Base-by-base conservation (phyloP, 1,140 invertebrate species). In the Tachypleus tridentatus region DNA sequence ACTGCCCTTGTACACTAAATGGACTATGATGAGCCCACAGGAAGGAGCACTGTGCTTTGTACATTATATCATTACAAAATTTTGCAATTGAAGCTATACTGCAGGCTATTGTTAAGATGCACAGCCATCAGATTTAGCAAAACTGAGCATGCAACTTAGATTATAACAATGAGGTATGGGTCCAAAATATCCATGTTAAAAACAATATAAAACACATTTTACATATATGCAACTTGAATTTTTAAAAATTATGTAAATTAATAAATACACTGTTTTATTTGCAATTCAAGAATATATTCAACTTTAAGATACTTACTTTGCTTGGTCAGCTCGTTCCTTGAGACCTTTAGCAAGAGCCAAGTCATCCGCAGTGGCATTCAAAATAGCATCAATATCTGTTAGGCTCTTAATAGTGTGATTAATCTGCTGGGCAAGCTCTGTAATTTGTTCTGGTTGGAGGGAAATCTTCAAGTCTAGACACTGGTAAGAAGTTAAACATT, bases 371-470 rank as follows among this genome's bases (percentile, higher is more conserved):
- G 95, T 97, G 59, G 87, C 93, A 48, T 81, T 80, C 54, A 97
- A 85, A 71, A 97, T 97, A 65, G 82, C 81, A 71, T 97, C 91
- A 64, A 95, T 93, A 74, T 97, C 85, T 51, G 88, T 93, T 4
- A 97, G 77, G 6, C 87, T 87, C 4, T 84, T 83, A 5, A 97
- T 88, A 5, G 91, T 92, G 11, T 84, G 78, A 73, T 91, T 89
- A 62, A 98, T 97, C 70, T 88, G 80, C 54, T 84, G 79, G 3
- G 93, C 91, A 57, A 97, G 74, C 49, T 86, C 80, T 58, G 83
- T 84, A 64, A 98, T 96, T 79, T 96, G 85, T 64, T 91, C 84
- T 4, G 92, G 92, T 74, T 86, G 83, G 57, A 90, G 74, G 6
- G 86, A 82, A 7, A 88, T 88, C 51, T 77, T 59, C 7, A 70